Evolutionary conservation across 2,113 vertebrate genomes (phyloP), one percentile per base, ranked within the genome.

Genomic region (Oophaga pumilio): DNA sequence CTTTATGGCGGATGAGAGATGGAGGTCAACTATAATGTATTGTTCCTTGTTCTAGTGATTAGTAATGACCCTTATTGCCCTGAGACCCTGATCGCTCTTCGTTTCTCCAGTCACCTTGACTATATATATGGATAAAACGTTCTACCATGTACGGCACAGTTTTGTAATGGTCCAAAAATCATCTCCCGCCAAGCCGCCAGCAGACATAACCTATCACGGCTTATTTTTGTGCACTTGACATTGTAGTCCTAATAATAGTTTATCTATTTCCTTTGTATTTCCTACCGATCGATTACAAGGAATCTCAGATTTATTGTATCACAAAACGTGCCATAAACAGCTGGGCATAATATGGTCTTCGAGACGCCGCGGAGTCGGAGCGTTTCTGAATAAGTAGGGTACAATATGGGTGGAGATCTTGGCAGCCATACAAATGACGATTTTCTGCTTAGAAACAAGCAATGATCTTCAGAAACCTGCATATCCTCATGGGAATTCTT

Each of bases 401-500:
- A 73, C 7, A 73, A 17, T 17, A 18, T 20, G 43, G 71, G 8
- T 22, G 43, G 71, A 74, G 43, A 74, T 74, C 17, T 49, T 74
- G 71, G 71, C 71, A 50, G 33, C 28, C 71, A 28, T 50, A 50
- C 28, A 74, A 50, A 50, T 74, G 5, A 7, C 33, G 49, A 50
- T 50, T 50, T 50, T 50, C 71, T 74, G 71, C 71, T 74, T 74
- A 50, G 71, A 74, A 74, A 74, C 71, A 74, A 74, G 71, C 71
- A 22, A 20, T 74, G 33, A 4, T 74, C 71, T 43, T 74, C 43
- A 74, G 71, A 50, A 74, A 50, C 18, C 71, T 73, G 69, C 28
- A 8, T 8, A 18, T 73, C 69, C 43, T 33, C 69, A 8, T 22
- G 43, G 71, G 71, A 74, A 74, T 74, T 49, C 33, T 33, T 50